Base-by-base conservation (phyloP, 2,113 vertebrate genomes). In the Irena cyanogastra region DNA sequence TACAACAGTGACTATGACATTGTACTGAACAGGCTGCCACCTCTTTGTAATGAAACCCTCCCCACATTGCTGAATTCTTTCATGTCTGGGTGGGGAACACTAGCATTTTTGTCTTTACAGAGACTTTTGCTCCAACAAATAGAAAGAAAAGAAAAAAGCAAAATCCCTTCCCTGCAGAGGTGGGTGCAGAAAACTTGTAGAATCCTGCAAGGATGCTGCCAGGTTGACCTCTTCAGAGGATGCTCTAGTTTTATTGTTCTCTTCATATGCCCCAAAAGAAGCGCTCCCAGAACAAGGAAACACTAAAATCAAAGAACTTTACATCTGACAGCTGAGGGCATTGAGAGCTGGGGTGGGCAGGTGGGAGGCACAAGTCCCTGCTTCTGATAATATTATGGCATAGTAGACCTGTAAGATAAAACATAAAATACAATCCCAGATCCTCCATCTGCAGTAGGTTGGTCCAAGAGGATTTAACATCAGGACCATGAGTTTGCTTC, bases 261-360 rank as follows among this genome's bases (percentile, higher is more conserved):
- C 14, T 85, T 35, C 79, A 61, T 12, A 22, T 13, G 10, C 11
- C 31, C 35, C 18, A 39, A 49, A 88, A 78, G 47, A 78, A 61
- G 21, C 37, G 9, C 16, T 82, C 17, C 45, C 14, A 76, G 35
- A 33, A 39, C 20, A 50, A 16, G 24, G 39, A 93, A 87, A 50
- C 26, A 65, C 21, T 64, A 65, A 87, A 95, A 83, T 77, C 42
- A 83, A 88, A 78, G 27, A 90, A 49, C 24, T 83, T 83, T 33
- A 26, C 1, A 0, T 59, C 50, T 94, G 82, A 90, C 24, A 81
- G 52, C 28, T 57, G 59, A 70, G 12, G 66, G 45, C 20, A 54
- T 1, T 77, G 59, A 33, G 50, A 66, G 9, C 24, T 63, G 28
- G 7, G 3, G 10, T 44, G 11, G 17, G n/a, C 14, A 80, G 54